Base-by-base conservation (phyloP, 2,797 vertebrate species). In the Microchirus variegatus region DNA sequence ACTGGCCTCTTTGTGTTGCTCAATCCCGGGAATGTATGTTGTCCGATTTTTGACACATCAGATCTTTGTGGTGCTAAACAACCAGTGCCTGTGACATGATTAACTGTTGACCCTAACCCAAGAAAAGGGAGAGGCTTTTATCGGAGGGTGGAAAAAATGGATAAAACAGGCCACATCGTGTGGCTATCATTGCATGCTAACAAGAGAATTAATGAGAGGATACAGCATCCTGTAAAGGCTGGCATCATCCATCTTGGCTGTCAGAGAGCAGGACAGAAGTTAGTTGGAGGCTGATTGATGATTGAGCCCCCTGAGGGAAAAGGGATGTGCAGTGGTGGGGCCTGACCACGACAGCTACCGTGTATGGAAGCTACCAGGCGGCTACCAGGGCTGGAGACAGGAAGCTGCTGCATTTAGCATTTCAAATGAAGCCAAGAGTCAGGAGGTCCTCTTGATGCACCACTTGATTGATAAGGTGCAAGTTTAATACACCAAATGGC, bases 221-320 rank as follows among this genome's bases (percentile, higher is more conserved):
- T 81, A 80, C 82, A 70, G 80, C 87, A 80, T 87, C 85, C 70
- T 78, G 81, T 67, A 83, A 69, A 78, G 40, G 53, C 70, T 55
- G 75, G 80, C 66, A 44, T 80, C 87, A 92, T 93, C 90, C 84
- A 84, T 92, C 91, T 90, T 47, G 46, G 65, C 87, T 87, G 89
- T 92, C 92, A 90, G 73, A 63, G 84, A 88, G 77, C 77, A 63
- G 73, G 90, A 92, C 91, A 92, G 89, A 89, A 91, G 89, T 92
- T 91, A 85, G 91, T 86, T 84, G 81, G 87, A 83, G 84, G 83
- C 83, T 94, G 93, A 94, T 93, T 87, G 91, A 93, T 93, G 90
- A 82, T 68, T 35, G 58, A 64, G 55, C 13, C 53, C 53, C 54
- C 26, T 4, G 9, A n/a, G 40, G 81, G 84, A 63, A 64, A 38